These are phyloP conservation scores for Poeciliopsis turrubarensis DNA, from an alignment of 2,113 vertebrate species.

Conservation along the genomic window DNA sequence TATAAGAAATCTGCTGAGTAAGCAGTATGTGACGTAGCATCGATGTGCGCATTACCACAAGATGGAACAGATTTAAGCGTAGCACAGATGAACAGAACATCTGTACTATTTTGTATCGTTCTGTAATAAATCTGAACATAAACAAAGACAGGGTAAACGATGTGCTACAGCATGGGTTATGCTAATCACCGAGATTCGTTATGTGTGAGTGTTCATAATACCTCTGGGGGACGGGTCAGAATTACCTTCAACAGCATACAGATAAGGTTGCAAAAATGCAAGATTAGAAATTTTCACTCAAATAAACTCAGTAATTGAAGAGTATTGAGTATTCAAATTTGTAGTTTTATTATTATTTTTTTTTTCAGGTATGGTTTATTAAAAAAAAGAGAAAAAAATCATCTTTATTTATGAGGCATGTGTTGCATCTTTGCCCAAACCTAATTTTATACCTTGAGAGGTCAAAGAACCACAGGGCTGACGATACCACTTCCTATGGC, in stretches of 20 bases:
- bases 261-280: neutral
- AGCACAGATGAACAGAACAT: no score
- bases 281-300: neutral
- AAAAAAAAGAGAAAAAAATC: no score
- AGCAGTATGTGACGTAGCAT: no score
- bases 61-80: no score
- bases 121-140: neutral
- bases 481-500: slow-evolving; percentile 26
- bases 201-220: neutral
- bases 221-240: neutral
- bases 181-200: neutral
- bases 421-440: neutral
- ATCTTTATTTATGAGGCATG: neutral
- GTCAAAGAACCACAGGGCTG: slow-evolving; percentile 14
- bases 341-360: no score
- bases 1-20: no score
- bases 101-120: neutral
- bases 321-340: no score
- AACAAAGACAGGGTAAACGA: neutral
- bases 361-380: no score
- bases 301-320: no score
- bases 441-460: neutral
- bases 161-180: neutral
- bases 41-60: no score
- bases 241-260: neutral